Percentiles rank a stretch among this genome's conserved stretches.
Evolutionary conservation across 2,888 invertebrate genomes (phyloP).

Genomic region (Andrena fulva): DNA sequence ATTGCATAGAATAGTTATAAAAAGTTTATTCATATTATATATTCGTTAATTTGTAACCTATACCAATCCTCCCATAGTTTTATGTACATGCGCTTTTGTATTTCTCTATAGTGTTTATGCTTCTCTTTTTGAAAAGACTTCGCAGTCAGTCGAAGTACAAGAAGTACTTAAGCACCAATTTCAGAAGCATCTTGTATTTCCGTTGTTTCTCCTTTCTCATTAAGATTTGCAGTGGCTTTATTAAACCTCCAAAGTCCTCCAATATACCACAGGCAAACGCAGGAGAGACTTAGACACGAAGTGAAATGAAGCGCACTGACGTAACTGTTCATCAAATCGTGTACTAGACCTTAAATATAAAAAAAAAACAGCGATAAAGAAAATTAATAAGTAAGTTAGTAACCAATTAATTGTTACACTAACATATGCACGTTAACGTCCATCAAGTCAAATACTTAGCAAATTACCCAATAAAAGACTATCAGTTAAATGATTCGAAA

Average conservation of each 20-base stretch:
- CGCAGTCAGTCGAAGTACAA: not conserved
- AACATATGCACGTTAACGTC: too few species aligned
- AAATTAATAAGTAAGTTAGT: not conserved
- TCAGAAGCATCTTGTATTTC: not conserved
- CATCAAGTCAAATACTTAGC: too few species aligned
- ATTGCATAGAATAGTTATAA: too few species aligned
- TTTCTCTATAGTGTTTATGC: too few species aligned
- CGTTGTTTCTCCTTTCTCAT: not conserved
- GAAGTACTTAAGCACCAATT: not conserved
- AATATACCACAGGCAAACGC: slow-evolving; percentile 76
- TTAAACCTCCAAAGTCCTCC: slow-evolving; percentile 60
- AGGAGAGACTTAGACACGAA: slow-evolving; percentile 79
- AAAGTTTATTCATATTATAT: too few species aligned
- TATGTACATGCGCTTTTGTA: too few species aligned
- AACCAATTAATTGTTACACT: not conserved
- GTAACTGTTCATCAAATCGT: slow-evolving; percentile 80
- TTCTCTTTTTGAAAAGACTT: not conserved
- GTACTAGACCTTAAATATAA: slow-evolving; percentile 76
- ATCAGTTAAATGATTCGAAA: too few species aligned
- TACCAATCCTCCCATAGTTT: too few species aligned
- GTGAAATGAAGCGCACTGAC: slow-evolving; percentile 81
- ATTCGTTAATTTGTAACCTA: too few species aligned
- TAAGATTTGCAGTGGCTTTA: not conserved
- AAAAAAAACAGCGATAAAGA: not conserved
- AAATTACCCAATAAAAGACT: too few species aligned